phyloP scores from a whole-genome alignment of 2,888 invertebrate genomes.

The Eudasyphora cyanicolor region DNA sequence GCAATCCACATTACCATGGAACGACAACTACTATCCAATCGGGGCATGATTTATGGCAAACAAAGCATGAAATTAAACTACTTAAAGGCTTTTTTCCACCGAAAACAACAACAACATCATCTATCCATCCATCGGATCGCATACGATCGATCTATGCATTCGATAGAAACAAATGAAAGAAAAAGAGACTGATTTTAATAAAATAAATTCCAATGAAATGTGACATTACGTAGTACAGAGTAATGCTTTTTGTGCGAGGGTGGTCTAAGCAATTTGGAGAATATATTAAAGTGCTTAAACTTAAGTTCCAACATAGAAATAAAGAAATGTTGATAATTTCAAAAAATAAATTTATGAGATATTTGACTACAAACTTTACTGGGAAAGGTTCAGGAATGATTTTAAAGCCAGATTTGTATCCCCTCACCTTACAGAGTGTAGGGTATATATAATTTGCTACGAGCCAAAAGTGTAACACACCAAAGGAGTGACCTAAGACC shows the following conservation, averaged over 20 bases:
- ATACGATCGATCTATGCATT: conserved; percentile 19
- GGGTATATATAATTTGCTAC: too few species aligned
- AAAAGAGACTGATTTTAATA: conserved; percentile 20
- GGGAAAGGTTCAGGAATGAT: too few species aligned
- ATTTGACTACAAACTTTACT: too few species aligned
- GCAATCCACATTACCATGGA: background rate
- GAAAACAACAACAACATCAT: background rate
- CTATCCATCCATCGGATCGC: too few species aligned
- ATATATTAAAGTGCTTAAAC: too few species aligned
- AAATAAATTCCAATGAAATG: conserved; percentile 35
- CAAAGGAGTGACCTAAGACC: too few species aligned
- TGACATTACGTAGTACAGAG: conserved; percentile 42
- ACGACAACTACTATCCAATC: conserved; percentile 9
- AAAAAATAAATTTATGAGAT: too few species aligned
- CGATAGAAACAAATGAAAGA: background rate
- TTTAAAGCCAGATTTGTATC: too few species aligned
- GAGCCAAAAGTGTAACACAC: too few species aligned
- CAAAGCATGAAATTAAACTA: conserved; percentile 52
- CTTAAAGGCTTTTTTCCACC: conserved; percentile 37
- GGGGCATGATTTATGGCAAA: conserved; percentile 17
- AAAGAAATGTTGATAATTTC: too few species aligned
- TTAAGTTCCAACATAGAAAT: too few species aligned
- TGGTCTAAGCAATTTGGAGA: background rate
- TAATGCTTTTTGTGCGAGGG: background rate
- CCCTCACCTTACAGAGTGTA: too few species aligned